These are phyloP conservation scores for Patella caerulea DNA, from an alignment of 2,888 invertebrate genomes.

Conservation along the genomic window DNA sequence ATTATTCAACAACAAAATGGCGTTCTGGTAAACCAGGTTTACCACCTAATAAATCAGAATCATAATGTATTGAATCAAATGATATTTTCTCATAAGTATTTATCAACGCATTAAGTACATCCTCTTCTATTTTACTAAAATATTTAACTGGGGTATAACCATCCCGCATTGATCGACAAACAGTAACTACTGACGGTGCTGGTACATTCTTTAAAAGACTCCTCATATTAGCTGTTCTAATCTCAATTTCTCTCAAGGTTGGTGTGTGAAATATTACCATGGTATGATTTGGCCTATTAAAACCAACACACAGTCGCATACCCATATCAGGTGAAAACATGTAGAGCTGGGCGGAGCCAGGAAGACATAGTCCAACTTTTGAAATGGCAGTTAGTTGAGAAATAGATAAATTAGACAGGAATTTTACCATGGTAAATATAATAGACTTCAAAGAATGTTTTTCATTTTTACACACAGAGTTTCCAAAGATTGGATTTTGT, in stretches of 20 bases:
- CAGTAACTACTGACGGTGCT: slow-evolving; percentile 48
- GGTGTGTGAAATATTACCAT: slow-evolving; percentile 47
- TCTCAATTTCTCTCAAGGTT: slow-evolving; percentile 35
- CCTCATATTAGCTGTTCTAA: slow-evolving; percentile 38
- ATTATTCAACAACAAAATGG: background rate
- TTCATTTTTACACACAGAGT: background rate
- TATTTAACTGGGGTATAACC: slow-evolving; percentile 60
- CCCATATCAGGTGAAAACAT: slow-evolving; percentile 25
- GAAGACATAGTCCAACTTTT: slow-evolving; percentile 53
- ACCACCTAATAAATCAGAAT: slow-evolving; percentile 53
- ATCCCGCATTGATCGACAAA: slow-evolving; percentile 59
- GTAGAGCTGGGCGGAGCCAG: slow-evolving; percentile 40
- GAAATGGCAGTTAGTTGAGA: slow-evolving; percentile 44
- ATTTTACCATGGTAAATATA: background rate
- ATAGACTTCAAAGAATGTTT: background rate
- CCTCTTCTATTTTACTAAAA: slow-evolving; percentile 52
- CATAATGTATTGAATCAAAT: slow-evolving; percentile 43
- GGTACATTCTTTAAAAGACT: slow-evolving; percentile 34
- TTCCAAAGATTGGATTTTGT: background rate
- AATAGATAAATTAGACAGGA: slow-evolving; percentile 18
- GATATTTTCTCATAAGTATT: slow-evolving; percentile 26
- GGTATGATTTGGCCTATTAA: slow-evolving; percentile 49
- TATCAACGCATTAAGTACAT: slow-evolving; percentile 42
- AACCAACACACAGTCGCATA: slow-evolving; percentile 52
- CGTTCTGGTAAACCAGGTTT: slow-evolving; percentile 44